Evolutionary conservation across 2,113 vertebrate species (phyloP).

Genomic region (Myanophis thanlyinensis): DNA sequence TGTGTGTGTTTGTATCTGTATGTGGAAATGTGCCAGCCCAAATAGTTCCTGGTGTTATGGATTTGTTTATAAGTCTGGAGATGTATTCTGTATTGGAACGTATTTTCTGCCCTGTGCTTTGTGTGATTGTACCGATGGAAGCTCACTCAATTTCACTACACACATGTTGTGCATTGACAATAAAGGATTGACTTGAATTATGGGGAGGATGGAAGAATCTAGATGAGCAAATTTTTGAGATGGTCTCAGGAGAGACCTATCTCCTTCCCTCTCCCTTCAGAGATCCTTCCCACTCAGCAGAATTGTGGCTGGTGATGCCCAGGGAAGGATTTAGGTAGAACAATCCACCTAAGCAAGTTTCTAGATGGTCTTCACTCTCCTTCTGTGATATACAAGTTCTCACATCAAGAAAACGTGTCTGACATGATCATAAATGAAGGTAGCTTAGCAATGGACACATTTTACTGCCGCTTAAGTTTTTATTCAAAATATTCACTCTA

Average conservation of each 20-base stretch:
- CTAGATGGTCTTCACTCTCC: not conserved
- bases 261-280: not conserved
- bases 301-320: not conserved
- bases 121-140: too few species aligned
- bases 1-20: too few species aligned
- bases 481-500: not conserved
- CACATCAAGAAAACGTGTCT: not conserved
- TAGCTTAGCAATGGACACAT: not conserved
- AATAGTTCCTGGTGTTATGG: too few species aligned
- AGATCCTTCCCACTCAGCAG: not conserved
- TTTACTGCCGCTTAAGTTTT: not conserved
- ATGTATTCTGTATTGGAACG: too few species aligned
- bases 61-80: too few species aligned
- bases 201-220: not conserved
- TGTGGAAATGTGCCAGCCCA: too few species aligned
- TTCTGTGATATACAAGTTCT: not conserved
- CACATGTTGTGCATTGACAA: too few species aligned
- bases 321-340: not conserved
- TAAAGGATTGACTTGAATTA: too few species aligned
- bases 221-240: not conserved
- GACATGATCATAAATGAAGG: not conserved
- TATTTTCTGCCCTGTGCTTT: too few species aligned
- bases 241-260: not conserved
- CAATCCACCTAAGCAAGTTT: not conserved
- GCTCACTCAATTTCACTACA: too few species aligned